Evolutionary conservation across 2,888 invertebrate genomes (phyloP), one percentile per base, ranked within the genome.

Genomic region (Leucophenga montana): DNA sequence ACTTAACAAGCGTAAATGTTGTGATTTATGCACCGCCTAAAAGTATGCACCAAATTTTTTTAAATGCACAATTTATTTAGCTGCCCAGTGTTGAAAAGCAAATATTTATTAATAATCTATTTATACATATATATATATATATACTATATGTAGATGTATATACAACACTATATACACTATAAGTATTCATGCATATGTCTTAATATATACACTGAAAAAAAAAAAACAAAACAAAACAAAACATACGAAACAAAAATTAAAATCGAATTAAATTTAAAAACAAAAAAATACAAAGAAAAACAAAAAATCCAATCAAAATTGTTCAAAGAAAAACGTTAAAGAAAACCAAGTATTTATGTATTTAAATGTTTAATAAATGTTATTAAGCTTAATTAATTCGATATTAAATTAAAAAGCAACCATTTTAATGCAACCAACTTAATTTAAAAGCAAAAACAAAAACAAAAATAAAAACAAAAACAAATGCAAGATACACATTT

Each of bases 11-110:
- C 74, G 81, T 82, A 78, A 84, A 79, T 82, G 82, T 82, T 82
- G 82, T 82, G 82, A 82, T 82, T 75, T 73, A 80, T 78, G 84
- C 82, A 82, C 84, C 84, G 84, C 82, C 82, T 82, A 56, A 75
- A 82, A 82, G 76, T 76, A 82, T 84, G 81, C 81, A 82, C 84
- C 77, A 84, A 78, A 56, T 61, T 61, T 50, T 44, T 44, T 56
- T 61, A 14, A 46, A 62, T 81, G 81, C 81, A 81, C 81, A 75
- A 77, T 80, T 81, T 81, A 78, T 83, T 82, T 77, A 73, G 73
- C 71, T 72, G 82, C 84, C 82, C 84, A 69, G 74, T 74, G 31
- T 27, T 27, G 27, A 27, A 4, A 27, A 62, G 61, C 53, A 61
- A 68, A 53, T 62, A 61, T 59, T 54, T 59, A 59, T 59, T 31